Base-by-base conservation (phyloP, 2,797 vertebrate species). In the Ctenopoma kingsleyae region DNA sequence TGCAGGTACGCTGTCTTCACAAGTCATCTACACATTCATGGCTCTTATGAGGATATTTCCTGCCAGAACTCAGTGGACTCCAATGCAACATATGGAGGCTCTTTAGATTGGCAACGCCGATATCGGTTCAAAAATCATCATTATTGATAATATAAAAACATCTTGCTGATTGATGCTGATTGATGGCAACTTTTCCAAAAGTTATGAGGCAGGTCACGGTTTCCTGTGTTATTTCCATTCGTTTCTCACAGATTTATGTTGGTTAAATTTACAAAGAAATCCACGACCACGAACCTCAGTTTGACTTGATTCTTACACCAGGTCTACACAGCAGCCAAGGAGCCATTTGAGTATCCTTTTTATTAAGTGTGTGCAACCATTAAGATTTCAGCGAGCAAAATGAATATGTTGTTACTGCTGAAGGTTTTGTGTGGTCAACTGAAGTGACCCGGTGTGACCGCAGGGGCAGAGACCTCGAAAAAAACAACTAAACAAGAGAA, bases 401-500 rank as follows among this genome's bases (percentile, higher is more conserved):
- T 62, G 20, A 52, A 40, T 46, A 41, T 56, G 65, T 74, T 64
- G 68, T 82, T 78, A 56, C 78, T n/a, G 15, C 60, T 58, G 47
- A 62, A 41, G 49, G 77, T 54, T 76, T 81, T 46, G 55, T 77
- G 73, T 40, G 81, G 76, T 67, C 52, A 74, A 67, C 75, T 61
- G 58, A 66, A 71, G 25, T 73, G 88, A 89, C 86, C 84, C 58
- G 3, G 5, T 0, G 57, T 77, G 85, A 82, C 84, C 71, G 6
- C 19, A 0, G 46, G 86, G 83, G 63, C 72, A 80, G 63, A 76
- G 76, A 77, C 57, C 80, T 69, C 80, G 51, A 84, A 86, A 91
- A 91, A 91, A 89, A 83, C 41, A 65, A 87, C 88, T 88, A 73
- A 80, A 84, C 82, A 58, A 67, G 87, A 67, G 87, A 91, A 91